phyloP scores from a whole-genome alignment of 2,888 invertebrate species.

The Malthinus flaveolus region DNA sequence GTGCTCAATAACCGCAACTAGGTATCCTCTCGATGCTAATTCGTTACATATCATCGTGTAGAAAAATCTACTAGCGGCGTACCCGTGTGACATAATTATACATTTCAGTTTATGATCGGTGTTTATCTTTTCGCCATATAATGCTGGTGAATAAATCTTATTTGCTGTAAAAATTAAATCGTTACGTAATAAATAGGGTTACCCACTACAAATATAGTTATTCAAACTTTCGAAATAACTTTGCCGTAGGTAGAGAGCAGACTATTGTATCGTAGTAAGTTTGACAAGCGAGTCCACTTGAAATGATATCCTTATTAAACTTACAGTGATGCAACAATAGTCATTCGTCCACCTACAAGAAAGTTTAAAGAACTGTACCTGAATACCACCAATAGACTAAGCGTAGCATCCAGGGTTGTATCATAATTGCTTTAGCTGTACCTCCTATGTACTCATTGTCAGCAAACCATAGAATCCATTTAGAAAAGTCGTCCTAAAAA shows the following conservation, averaged over 20 bases:
- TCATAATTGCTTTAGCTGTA: conserved; percentile 53
- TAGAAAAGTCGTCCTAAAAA: conserved; percentile 52
- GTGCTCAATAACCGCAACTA: conserved; percentile 69
- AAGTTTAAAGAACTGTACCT: conserved; percentile 38
- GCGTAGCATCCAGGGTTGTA: conserved; percentile 49
- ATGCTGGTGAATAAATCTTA: conserved; percentile 57
- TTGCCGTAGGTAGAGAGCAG: too few relatives aligned
- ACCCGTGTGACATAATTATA: conserved; percentile 67
- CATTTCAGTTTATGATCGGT: conserved; percentile 56
- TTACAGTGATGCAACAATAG: too few relatives aligned
- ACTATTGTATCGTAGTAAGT: too few relatives aligned
- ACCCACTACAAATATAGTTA: not conserved
- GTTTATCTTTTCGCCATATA: conserved; percentile 56
- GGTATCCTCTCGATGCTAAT: conserved; percentile 66
- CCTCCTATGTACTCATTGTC: conserved; percentile 60
- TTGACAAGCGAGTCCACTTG: too few relatives aligned
- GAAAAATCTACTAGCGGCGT: conserved; percentile 64
- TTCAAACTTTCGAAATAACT: too few relatives aligned
- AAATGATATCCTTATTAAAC: too few relatives aligned
- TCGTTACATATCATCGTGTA: conserved; percentile 64
- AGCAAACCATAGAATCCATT: conserved; percentile 62
- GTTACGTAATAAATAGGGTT: conserved; percentile 15
- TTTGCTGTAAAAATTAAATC: conserved; percentile 42
- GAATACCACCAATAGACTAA: conserved; percentile 46
- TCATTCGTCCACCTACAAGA: too few relatives aligned